Conservation (phyloP, 1,140 invertebrate species). For the Drosophila takahashii region DNA sequence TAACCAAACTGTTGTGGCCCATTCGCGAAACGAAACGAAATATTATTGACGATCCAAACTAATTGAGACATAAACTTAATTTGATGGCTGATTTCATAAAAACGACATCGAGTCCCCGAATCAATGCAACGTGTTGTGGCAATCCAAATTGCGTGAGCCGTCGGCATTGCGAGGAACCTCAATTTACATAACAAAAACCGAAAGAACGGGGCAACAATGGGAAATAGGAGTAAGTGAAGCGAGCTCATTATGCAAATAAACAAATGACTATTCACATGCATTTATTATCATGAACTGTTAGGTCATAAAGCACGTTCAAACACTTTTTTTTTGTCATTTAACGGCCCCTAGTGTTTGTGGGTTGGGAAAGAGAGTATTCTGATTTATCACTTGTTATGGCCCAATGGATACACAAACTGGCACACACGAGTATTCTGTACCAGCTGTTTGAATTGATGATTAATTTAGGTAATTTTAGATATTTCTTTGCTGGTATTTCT, state of each 20-base stretch:
- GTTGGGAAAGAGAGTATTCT: constrained; percentile 18
- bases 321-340: constrained; percentile 12
- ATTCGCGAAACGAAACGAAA: constrained; percentile 49
- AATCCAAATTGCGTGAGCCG: constrained; percentile 48
- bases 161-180: constrained; percentile 7
- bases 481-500: not conserved
- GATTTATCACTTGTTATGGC: constrained; percentile 26
- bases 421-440: not conserved
- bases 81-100: constrained; percentile 68
- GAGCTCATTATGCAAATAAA: constrained; percentile 44
- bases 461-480: not conserved
- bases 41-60: constrained; percentile 64
- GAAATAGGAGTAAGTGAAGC: constrained; percentile 25
- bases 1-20: constrained; percentile 63
- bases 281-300: constrained; percentile 48
- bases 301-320: constrained; percentile 40
- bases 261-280: constrained; percentile 36
- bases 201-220: not conserved
- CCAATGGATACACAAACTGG: constrained; percentile 5
- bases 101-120: constrained; percentile 45
- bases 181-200: constrained; percentile 50
- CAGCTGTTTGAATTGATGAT: not conserved
- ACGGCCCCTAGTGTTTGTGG: constrained; percentile 5
- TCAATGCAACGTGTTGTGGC: constrained; percentile 55
- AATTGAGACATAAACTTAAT: constrained; percentile 78